Evolutionary conservation across 92 coral and sea anemone species (phyloP), one percentile per base, ranked within the genome.

Genomic region (Parazoanthus darwini): DNA sequence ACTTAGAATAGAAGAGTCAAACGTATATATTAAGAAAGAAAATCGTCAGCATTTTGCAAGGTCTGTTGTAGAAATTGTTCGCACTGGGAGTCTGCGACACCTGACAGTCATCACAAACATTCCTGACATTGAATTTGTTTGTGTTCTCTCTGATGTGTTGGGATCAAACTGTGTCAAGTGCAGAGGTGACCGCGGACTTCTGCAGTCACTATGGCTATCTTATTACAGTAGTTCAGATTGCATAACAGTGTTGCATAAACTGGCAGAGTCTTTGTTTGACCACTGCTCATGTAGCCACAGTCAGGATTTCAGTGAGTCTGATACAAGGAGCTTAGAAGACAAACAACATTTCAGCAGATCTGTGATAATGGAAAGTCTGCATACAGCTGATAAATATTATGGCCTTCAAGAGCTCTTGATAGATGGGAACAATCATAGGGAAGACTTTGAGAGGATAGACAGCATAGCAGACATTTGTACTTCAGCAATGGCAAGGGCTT

Each of bases 371-470:
- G 71, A 46, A n/a, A 56, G 22, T 18, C 26, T 18, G 18, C 39
- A 39, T 59, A 16, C 5, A 29, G 50, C 50, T 33, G 10, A 58
- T 58, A 26, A 15, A 20, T 56, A 46, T 29, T 54, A 80, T 80
- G 85, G 85, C 67, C 79, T 84, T 84, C 87, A 20, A 71, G 87
- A 84, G 43, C 78, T 84, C 37, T 23, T 71, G 56, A 14, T 84
- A 50, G 66, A 84, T 42, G 79, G 67, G 18, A 76, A 18, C 29
- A 3, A 6, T 26, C 65, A 5, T 71, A 13, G 4, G 38, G 11
- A 16, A 14, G 18, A 22, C 23, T 16, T 20, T 50, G 20, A 70
- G 39, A 35, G 23, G 20, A 8, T 8, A 80, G 26, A n/a, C 20
- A n/a, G 15, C 43, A 20, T 15, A 50, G 63, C 35, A 18, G 79